Percentiles rank a stretch among this genome's conserved stretches.
phyloP scores from a whole-genome alignment of 2,113 vertebrate species.

The Alouatta palliata region DNA sequence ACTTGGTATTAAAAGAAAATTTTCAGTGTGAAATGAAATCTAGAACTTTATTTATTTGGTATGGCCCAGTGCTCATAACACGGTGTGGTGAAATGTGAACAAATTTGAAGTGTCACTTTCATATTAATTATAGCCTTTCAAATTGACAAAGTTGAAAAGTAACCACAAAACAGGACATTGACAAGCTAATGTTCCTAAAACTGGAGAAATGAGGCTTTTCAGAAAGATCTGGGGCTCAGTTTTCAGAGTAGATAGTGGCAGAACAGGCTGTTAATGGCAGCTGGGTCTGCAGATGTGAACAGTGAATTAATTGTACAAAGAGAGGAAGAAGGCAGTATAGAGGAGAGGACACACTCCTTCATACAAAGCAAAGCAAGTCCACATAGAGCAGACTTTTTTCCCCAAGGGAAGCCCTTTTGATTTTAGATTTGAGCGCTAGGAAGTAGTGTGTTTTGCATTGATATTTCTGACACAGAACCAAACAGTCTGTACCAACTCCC shows the following conservation, averaged over 20 bases:
- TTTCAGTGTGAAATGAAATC: neutral
- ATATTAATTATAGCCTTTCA: neutral
- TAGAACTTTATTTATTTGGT: neutral
- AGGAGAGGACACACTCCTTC: neutral
- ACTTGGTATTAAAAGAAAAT: neutral
- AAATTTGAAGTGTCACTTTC: neutral
- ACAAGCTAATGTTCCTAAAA: neutral
- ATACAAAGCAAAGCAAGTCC: neutral
- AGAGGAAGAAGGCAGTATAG: neutral
- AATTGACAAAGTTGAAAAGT: neutral
- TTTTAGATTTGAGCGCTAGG: neutral
- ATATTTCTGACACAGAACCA: neutral
- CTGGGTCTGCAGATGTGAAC: conserved; percentile 19
- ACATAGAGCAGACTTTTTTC: neutral
- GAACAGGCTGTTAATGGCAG: neutral
- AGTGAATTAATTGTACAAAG: neutral
- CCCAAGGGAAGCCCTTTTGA: neutral
- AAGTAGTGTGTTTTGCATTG: neutral
- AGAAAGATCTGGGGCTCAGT: neutral
- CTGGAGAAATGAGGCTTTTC: neutral
- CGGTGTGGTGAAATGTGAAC: neutral
- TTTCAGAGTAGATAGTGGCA: neutral
- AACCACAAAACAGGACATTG: neutral
- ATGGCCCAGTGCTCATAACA: neutral
- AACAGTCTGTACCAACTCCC: neutral